Evolutionary conservation across 2,113 vertebrate genomes (phyloP), one percentile per base, ranked within the genome.

Genomic region (Urocolius indicus): DNA sequence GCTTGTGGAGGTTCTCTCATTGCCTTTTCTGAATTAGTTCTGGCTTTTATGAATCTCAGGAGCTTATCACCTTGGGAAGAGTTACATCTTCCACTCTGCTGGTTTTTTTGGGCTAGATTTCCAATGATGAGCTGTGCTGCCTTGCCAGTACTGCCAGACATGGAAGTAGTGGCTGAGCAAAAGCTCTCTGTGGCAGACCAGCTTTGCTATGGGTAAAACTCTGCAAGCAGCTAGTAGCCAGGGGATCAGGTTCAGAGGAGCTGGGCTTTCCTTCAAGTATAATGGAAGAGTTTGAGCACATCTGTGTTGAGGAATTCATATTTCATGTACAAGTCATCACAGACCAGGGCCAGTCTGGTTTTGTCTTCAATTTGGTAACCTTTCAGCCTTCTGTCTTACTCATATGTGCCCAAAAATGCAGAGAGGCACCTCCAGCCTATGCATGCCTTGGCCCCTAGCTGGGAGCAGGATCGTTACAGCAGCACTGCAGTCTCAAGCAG

Each of bases 361-460:
- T 90, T n/a, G 36, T 18, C 4, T 5, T 0, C 34, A 26, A 32
- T 57, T 71, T 63, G 20, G 34, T 55, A 24, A 38, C 23, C 9
- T 36, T 76, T 34, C 45, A 10, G 3, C 13, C 19, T 49, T 17
- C 19, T 45, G 18, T 52, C 32, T 45, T 5, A 17, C 21, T 5
- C 24, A 11, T 3, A 2, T 2, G 6, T 49, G 49, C 34, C 30
- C 46, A 51, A 41, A 82, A 38, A 30, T 36, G n/a, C 10, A 29
- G 52, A 20, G 16, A 46, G 3, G 12, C 30, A 15, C 6, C 14
- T 69, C 13, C 68, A 29, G 54, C 1, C 0, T 10, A 29, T 26
- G 30, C 27, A 2, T 4, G 7, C 11, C 36, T 83, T 24, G 48
- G 48, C 29, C 26, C 24, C 2, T 12, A 61, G 45, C 26, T 29